These are phyloP conservation scores for Tethea ocularis DNA, from an alignment of 2,888 invertebrate species.

Conservation along the genomic window DNA sequence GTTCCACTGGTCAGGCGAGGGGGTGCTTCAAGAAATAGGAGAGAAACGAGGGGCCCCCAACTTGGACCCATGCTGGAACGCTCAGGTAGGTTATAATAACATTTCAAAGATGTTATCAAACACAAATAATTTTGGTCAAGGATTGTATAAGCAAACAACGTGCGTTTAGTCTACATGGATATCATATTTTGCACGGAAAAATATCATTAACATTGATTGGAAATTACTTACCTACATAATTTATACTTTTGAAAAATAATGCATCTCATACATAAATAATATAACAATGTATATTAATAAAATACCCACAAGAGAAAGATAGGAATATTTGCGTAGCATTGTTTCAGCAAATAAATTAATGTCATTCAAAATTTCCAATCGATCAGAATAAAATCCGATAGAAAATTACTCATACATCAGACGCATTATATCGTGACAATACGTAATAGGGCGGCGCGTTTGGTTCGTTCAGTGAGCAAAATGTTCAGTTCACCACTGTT, in stretches of 20 bases:
- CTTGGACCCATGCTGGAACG: slow-evolving; percentile 58
- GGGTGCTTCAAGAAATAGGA: slow-evolving; percentile 24
- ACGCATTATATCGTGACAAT: slow-evolving; percentile 69
- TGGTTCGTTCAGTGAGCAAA: slow-evolving; percentile 48
- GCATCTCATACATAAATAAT: no score
- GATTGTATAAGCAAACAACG: slow-evolving; percentile 69
- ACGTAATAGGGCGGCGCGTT: slow-evolving; percentile 59
- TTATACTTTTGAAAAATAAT: not conserved
- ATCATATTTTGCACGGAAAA: slow-evolving; percentile 52
- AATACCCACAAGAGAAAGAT: not conserved
- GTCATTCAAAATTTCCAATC: slow-evolving; percentile 36
- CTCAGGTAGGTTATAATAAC: slow-evolving; percentile 70
- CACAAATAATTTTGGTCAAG: slow-evolving; percentile 76
- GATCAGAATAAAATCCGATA: slow-evolving; percentile 48
- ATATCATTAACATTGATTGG: slow-evolving; percentile 38
- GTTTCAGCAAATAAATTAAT: not conserved
- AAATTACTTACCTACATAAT: slow-evolving; percentile 27
- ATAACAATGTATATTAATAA: not conserved
- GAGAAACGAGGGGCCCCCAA: slow-evolving; percentile 34
- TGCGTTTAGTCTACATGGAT: slow-evolving; percentile 51
- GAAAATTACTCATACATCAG: slow-evolving; percentile 60
- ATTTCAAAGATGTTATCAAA: slow-evolving; percentile 74
- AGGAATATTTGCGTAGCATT: not conserved
- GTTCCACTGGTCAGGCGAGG: slow-evolving; percentile 57
- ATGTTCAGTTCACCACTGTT: slow-evolving; percentile 61